phyloP scores from a whole-genome alignment of 2,888 invertebrate genomes.

The Leucophenga montana region DNA sequence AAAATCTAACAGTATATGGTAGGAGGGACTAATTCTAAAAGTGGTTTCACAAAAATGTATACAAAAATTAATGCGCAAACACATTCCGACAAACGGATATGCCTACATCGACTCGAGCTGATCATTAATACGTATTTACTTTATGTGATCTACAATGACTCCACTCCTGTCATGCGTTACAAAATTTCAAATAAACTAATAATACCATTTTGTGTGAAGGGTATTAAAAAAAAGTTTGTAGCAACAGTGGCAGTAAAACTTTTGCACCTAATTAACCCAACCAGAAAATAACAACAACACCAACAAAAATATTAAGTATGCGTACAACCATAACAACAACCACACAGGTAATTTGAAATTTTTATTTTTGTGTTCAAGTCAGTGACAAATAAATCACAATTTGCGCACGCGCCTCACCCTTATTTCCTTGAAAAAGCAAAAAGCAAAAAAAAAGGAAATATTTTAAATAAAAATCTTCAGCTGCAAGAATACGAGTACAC shows the following conservation, averaged over 20 bases:
- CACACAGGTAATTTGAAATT: not conserved
- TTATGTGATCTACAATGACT: too few species aligned
- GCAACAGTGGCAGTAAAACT: slow-evolving; percentile 15
- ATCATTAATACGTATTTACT: too few species aligned
- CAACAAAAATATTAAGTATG: slow-evolving; percentile 2
- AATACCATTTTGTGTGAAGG: too few species aligned
- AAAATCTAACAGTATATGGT: too few species aligned
- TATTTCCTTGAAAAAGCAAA: slow-evolving; percentile 24
- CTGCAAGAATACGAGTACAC: not conserved
- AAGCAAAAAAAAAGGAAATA: slow-evolving; percentile 1
- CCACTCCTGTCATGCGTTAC: too few species aligned
- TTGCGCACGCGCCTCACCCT: slow-evolving; percentile 29
- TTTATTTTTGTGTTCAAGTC: not conserved
- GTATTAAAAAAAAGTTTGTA: not conserved
- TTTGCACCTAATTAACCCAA: slow-evolving; percentile 27
- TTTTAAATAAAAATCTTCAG: slow-evolving; percentile 15
- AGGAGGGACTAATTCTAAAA: too few species aligned
- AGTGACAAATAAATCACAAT: slow-evolving; percentile 29
- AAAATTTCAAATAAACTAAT: too few species aligned
- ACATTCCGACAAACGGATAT: too few species aligned
- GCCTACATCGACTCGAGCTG: too few species aligned
- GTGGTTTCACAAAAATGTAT: too few species aligned
- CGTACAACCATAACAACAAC: slow-evolving; percentile 6
- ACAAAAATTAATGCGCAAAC: too few species aligned
- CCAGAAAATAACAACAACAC: slow-evolving; percentile 4